phyloP scores from a whole-genome alignment of 2,797 vertebrate species.

The Neosalanx taihuensis region DNA sequence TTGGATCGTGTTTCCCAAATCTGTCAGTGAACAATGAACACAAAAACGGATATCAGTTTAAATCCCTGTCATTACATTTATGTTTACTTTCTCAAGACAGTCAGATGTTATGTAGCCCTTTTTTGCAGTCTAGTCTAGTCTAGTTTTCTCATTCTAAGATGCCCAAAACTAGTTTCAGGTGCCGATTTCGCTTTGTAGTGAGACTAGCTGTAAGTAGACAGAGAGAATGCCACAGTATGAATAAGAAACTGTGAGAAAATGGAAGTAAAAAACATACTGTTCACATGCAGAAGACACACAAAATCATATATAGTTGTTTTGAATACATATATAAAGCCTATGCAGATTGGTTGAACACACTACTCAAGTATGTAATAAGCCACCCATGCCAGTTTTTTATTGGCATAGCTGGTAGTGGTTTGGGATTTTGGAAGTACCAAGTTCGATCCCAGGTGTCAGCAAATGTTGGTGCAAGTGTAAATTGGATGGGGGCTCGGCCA shows the following conservation, averaged over 20 bases:
- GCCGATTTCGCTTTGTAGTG: not conserved
- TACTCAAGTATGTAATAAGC: no score
- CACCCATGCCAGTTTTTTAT: no score
- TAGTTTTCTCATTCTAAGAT: slow-evolving; percentile 4
- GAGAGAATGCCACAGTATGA: not conserved
- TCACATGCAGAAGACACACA: no score
- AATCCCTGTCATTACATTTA: slow-evolving; percentile 4
- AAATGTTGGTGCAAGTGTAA: no score
- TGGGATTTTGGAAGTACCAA: no score
- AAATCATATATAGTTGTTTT: no score
- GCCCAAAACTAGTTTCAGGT: slow-evolving; percentile 3
- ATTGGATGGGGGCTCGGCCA: no score
- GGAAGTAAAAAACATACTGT: no score
- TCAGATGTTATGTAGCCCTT: not conserved
- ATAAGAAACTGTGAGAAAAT: not conserved
- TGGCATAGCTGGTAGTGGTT: no score
- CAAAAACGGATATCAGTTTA: slow-evolving; percentile 26
- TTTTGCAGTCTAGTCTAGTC: not conserved
- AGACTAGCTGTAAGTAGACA: not conserved
- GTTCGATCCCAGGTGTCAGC: no score
- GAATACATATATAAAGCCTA: no score
- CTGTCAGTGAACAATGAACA: slow-evolving; percentile 31
- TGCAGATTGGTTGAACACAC: no score
- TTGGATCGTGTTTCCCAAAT: slow-evolving; percentile 24
- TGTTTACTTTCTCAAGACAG: slow-evolving; percentile 10